Percentiles rank a stretch among this genome's conserved stretches.
Evolutionary conservation across 2,113 vertebrate species (phyloP).

Genomic region (Eublepharis macularius): DNA sequence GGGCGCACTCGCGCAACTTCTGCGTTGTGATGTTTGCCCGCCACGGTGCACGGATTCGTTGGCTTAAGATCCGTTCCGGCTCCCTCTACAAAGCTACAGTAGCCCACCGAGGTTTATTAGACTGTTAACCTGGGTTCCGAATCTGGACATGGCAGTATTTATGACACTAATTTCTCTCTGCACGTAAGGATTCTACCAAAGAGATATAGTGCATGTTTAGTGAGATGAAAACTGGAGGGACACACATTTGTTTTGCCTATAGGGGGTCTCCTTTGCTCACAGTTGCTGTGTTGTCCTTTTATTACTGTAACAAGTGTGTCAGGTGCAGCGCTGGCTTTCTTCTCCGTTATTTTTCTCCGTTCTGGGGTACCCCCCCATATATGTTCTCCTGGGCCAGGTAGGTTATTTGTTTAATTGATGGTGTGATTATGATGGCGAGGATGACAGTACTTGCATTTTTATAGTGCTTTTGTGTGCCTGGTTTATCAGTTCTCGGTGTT

Average conservation of each 20-base stretch:
- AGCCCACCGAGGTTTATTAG: not conserved
- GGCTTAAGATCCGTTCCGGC: fast-evolving
- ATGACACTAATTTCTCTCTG: not conserved
- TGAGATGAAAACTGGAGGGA: not conserved
- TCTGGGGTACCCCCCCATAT: not conserved
- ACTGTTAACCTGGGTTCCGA: not conserved
- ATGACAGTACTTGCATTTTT: not conserved
- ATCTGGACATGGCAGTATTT: too few relatives aligned
- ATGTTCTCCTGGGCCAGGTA: not conserved
- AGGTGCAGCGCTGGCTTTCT: not conserved
- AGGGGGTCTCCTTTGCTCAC: constrained; percentile 7
- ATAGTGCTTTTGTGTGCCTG: not conserved
- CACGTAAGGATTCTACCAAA: not conserved
- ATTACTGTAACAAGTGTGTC: not conserved
- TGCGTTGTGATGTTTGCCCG: not conserved
- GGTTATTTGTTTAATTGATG: fast-evolving
- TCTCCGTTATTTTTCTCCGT: not conserved
- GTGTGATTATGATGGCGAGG: not conserved
- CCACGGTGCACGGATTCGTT: not conserved
- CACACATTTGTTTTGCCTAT: not conserved
- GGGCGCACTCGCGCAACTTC: too few relatives aligned
- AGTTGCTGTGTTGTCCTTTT: not conserved
- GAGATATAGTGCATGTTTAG: not conserved
- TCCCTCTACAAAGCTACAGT: not conserved
- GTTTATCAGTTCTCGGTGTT: not conserved